Percentiles rank a stretch among this genome's conserved stretches.
These are phyloP conservation scores for Formica selysi DNA, from an alignment of 1,140 invertebrate genomes.

Conservation along the genomic window DNA sequence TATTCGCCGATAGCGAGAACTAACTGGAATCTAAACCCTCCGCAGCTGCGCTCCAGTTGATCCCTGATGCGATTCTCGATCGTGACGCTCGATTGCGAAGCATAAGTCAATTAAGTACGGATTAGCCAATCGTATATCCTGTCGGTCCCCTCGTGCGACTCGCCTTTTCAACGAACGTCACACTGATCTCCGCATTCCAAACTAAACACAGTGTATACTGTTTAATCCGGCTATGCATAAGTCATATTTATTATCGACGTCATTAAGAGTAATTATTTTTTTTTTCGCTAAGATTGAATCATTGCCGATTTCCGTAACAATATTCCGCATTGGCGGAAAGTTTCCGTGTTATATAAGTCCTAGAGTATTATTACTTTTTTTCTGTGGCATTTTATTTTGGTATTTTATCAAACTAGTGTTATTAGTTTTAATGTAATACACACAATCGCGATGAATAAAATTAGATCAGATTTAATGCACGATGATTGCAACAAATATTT, in stretches of 20 bases:
- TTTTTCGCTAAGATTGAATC: background rate
- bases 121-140: constrained; percentile 66
- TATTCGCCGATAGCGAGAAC: constrained; percentile 49
- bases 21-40: constrained; percentile 46
- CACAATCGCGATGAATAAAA: constrained; percentile 4
- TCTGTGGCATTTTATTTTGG: background rate
- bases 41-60: constrained; percentile 69
- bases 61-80: constrained; percentile 67
- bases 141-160: background rate
- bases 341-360: background rate
- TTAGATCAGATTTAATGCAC: background rate
- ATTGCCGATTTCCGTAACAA: background rate
- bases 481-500: background rate
- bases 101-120: constrained; percentile 74
- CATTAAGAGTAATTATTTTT: constrained; percentile 15
- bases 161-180: background rate
- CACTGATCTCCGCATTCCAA: constrained; percentile 4
- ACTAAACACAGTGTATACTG: background rate
- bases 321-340: constrained; percentile 11
- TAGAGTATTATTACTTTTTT: background rate
- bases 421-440: background rate
- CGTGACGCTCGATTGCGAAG: constrained; percentile 64
- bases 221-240: background rate
- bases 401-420: background rate
- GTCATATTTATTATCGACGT: constrained; percentile 27